Conservation (phyloP, 2,888 invertebrate species). For the Ommatoiulus sabulosus region DNA sequence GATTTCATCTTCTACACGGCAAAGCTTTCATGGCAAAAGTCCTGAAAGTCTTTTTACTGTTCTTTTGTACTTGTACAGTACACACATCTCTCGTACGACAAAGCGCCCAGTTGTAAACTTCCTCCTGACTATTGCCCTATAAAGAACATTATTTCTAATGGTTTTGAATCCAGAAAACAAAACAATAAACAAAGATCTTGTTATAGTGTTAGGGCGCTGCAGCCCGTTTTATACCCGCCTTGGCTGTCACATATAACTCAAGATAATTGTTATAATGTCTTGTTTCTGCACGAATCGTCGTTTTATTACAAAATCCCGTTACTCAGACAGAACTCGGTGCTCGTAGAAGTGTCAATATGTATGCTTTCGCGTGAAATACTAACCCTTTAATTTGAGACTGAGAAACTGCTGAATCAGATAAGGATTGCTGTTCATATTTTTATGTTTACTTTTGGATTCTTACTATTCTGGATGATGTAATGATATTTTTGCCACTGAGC, state of each 20-base stretch:
- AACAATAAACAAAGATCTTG: conserved; percentile 17
- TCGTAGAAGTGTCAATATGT: conserved; percentile 13
- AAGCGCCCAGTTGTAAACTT: neutral
- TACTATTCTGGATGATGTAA: neutral
- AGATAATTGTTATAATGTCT: conserved; percentile 11
- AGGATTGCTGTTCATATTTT: neutral
- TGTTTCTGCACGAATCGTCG: neutral
- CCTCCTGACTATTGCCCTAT: neutral
- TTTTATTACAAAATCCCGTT: neutral
- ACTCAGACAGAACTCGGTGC: neutral
- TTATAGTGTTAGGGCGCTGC: neutral
- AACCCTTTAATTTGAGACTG: neutral
- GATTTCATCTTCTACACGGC: neutral
- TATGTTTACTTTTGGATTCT: neutral
- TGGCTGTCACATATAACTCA: conserved; percentile 24
- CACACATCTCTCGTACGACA: neutral
- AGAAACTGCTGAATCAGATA: conserved; percentile 19
- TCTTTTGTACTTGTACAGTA: too few relatives aligned
- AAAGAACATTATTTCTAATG: conserved; percentile 14
- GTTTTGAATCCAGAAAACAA: conserved; percentile 8
- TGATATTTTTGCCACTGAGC: neutral
- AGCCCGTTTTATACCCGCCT: neutral
- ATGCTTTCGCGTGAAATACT: neutral
- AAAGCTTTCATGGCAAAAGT: conserved; percentile 4
- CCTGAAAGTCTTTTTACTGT: neutral